These are phyloP conservation scores for Bovichtus variegatus DNA, from an alignment of 2,797 vertebrate genomes.

Conservation along the genomic window DNA sequence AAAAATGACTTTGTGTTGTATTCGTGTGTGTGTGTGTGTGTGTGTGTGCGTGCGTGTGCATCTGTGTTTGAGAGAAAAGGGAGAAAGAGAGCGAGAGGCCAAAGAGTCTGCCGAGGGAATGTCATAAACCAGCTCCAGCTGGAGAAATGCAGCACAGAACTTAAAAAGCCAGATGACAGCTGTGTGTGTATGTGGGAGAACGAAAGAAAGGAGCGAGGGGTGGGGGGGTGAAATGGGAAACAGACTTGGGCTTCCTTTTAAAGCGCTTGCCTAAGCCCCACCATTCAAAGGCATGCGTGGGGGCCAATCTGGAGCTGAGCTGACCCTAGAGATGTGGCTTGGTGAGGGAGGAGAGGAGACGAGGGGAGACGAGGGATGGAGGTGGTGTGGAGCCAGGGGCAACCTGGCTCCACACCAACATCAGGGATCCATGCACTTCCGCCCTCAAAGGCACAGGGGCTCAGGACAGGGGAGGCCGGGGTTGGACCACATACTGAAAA, in stretches of 20 bases:
- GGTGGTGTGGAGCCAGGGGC: slow-evolving; percentile 57
- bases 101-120: slow-evolving; percentile 90
- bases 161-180: slow-evolving; percentile 94
- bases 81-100: slow-evolving; percentile 76
- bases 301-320: slow-evolving; percentile 86
- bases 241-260: slow-evolving; percentile 89
- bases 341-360: slow-evolving; percentile 53
- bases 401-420: slow-evolving; percentile 73
- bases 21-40: slow-evolving; percentile 24
- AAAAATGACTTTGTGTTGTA: slow-evolving; percentile 74
- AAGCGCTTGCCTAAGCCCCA: slow-evolving; percentile 83
- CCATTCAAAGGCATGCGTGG: slow-evolving; percentile 85
- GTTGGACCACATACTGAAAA: slow-evolving; percentile 49
- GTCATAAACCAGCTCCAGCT: slow-evolving; percentile 95
- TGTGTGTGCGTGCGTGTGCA: slow-evolving; percentile 21
- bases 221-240: slow-evolving; percentile 87
- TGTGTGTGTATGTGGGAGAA: slow-evolving; percentile 82
- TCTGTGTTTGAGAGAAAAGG: slow-evolving; percentile 11
- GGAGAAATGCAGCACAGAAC: slow-evolving; percentile 90
- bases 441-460: slow-evolving; percentile 62
- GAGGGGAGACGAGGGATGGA: slow-evolving; percentile 18
- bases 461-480: slow-evolving; percentile 61
- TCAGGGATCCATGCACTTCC: slow-evolving; percentile 70
- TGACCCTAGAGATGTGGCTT: slow-evolving; percentile 82
- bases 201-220: slow-evolving; percentile 46